Percentiles rank a stretch among this genome's conserved stretches.
phyloP scores from a whole-genome alignment of 2,888 invertebrate genomes.

The Caenorhabditis macrosperma region DNA sequence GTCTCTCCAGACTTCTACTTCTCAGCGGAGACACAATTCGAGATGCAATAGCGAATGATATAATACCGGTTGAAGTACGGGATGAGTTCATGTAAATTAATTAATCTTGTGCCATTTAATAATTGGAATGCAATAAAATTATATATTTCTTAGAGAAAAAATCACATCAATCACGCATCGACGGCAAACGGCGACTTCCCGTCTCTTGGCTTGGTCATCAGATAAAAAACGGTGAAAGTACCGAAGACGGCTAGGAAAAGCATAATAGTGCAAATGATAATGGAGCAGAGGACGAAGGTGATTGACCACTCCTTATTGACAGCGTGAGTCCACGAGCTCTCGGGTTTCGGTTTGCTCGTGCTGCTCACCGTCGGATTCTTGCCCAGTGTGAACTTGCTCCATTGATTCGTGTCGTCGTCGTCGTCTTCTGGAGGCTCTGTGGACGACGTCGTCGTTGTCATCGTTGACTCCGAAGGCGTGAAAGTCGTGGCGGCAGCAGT shows the following conservation, averaged over 20 bases:
- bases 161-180: slow-evolving; percentile 38
- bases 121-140: neutral
- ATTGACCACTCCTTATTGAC: slow-evolving; percentile 64
- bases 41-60: slow-evolving; percentile 53
- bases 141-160: neutral
- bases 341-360: slow-evolving; percentile 35
- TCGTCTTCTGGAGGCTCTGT: neutral
- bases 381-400: slow-evolving; percentile 50
- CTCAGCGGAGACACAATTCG: slow-evolving; percentile 54
- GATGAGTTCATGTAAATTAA: slow-evolving; percentile 59
- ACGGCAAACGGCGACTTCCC: slow-evolving; percentile 55
- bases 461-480: no score
- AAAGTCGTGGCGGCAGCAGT: neutral
- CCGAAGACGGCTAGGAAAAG: slow-evolving; percentile 62
- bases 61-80: slow-evolving; percentile 51
- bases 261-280: slow-evolving; percentile 56
- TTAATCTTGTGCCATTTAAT: no score
- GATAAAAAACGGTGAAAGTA: slow-evolving; percentile 54
- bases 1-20: slow-evolving; percentile 55
- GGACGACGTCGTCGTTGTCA: neutral
- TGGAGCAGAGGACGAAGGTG: slow-evolving; percentile 59
- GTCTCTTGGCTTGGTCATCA: slow-evolving; percentile 55
- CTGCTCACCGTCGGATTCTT: slow-evolving; percentile 33
- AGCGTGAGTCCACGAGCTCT: slow-evolving; percentile 53
- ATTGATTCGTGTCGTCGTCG: slow-evolving; percentile 11